These are phyloP conservation scores for Pristionchus japonicus DNA, from an alignment of 2,888 invertebrate genomes.

Conservation along the genomic window DNA sequence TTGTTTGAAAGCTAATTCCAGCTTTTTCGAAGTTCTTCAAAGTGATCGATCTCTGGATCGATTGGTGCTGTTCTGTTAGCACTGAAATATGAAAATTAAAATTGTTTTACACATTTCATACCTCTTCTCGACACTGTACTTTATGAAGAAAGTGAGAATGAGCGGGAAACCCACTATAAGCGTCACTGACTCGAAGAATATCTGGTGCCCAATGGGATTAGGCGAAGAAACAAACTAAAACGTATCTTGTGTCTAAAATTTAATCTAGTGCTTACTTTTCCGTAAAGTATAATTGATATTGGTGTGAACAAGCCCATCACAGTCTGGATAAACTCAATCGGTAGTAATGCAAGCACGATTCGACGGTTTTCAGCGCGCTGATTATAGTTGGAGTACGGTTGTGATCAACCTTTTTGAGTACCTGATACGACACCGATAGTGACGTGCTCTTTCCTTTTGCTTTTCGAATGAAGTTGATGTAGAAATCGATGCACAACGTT, in stretches of 20 bases:
- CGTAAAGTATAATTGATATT: background rate
- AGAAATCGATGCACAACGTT: background rate
- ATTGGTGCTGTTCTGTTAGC: background rate
- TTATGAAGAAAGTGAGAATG: background rate
- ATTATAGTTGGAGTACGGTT: too few species aligned
- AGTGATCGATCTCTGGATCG: background rate
- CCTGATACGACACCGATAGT: background rate
- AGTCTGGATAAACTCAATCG: background rate
- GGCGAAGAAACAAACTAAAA: background rate
- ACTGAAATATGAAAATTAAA: background rate
- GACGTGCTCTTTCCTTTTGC: background rate
- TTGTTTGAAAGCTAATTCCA: too few species aligned
- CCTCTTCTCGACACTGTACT: background rate
- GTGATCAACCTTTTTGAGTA: too few species aligned
- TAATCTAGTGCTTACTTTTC: background rate
- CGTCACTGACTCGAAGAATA: background rate
- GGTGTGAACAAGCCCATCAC: background rate
- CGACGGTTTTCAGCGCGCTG: background rate
- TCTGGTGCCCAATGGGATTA: background rate
- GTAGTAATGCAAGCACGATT: background rate
- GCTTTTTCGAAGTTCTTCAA: background rate
- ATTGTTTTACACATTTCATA: background rate
- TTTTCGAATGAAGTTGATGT: background rate
- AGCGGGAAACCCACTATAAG: background rate
- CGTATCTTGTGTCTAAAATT: background rate